These are phyloP conservation scores for Merodon equestris DNA, from an alignment of 2,888 invertebrate species.

Conservation along the genomic window DNA sequence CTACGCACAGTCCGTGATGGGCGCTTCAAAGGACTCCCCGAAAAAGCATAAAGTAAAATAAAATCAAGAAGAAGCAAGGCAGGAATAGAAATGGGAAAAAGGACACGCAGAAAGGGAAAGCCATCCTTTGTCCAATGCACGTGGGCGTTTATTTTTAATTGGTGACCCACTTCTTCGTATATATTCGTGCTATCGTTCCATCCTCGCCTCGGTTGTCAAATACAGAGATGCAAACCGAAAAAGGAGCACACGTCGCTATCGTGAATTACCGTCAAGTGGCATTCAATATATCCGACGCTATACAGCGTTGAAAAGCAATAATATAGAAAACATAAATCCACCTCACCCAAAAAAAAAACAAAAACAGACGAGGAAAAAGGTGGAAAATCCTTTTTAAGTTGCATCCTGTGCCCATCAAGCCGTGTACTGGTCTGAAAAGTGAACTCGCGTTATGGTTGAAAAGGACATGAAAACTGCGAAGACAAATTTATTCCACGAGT, in stretches of 20 bases:
- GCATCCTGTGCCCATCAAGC: slow-evolving; percentile 61
- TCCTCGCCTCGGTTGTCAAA: slow-evolving; percentile 48
- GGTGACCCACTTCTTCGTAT: slow-evolving; percentile 44
- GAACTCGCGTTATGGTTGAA: slow-evolving; percentile 32
- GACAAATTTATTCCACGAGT: not conserved
- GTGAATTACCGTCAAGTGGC: slow-evolving; percentile 47
- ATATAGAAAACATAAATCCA: slow-evolving; percentile 26
- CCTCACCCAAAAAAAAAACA: slow-evolving; percentile 6
- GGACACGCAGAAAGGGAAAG: too few species aligned
- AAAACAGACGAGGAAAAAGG: not conserved
- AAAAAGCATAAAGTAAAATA: slow-evolving; percentile 23
- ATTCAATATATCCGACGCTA: slow-evolving; percentile 57
- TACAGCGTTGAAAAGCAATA: slow-evolving; percentile 28
- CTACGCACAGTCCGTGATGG: slow-evolving; percentile 25
- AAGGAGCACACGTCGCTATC: too few species aligned
- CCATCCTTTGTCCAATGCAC: slow-evolving; percentile 58
- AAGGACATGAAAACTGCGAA: slow-evolving; percentile 17
- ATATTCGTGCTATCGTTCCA: not conserved
- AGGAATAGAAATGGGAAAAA: too few species aligned
- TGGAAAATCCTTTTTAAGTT: slow-evolving; percentile 56
- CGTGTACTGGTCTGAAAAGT: slow-evolving; percentile 53
- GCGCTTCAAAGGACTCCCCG: too few species aligned
- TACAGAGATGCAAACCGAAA: slow-evolving; percentile 7
- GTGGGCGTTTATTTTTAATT: slow-evolving; percentile 67
- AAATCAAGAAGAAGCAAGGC: not conserved